Base-by-base conservation (phyloP, 1,140 invertebrate genomes). In the Drosophila tropicalis region DNA sequence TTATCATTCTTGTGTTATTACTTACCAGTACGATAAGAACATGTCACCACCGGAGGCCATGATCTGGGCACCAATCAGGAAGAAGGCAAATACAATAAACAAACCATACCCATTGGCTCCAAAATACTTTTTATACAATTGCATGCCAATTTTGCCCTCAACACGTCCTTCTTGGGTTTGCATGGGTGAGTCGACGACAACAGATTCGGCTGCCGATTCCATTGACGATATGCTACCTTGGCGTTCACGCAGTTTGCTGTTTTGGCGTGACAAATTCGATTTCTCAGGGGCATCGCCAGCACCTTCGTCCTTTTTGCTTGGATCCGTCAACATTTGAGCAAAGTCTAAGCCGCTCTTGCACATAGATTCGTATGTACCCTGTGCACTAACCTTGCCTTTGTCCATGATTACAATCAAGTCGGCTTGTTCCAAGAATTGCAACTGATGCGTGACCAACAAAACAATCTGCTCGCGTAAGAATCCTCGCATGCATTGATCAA, bases 381-480 rank as follows among this genome's bases (percentile, higher is more conserved):
- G 93, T 2, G 93, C 94, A 7, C 94, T 92, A 65, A 95, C 92
- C 32, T 92, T 79, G 1, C 95, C 95, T 81, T 95, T 94, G 62
- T 95, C 94, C 76, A 95, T 90, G 39, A 93, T 94, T 77, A 94
- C 94, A 92, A 94, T 94, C 90, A 94, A 93, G 80, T 97, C 95
- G 5, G 96, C 97, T 51, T 95, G 94, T 80, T 95, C 95, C 4
- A 98, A 93, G 83, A 96, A 98, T 87, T 98, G 97, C 61, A 98
- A 91, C 91, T 98, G 97, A 92, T 98, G 97, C 0, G 97, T 98
- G 5, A 97, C 96, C 15, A 81, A 57, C 1, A 98, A 94, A 0
- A 95, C 92, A 10, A 96, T 96, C 79, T 97, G 95, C 17, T 94
- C 92, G 25, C 94, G 93, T 72, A 98, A 91, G 82, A 95, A 96